Percentiles rank a stretch among this genome's conserved stretches.
Conservation (phyloP, 2,113 vertebrate genomes). For the Labeo catla region DNA sequence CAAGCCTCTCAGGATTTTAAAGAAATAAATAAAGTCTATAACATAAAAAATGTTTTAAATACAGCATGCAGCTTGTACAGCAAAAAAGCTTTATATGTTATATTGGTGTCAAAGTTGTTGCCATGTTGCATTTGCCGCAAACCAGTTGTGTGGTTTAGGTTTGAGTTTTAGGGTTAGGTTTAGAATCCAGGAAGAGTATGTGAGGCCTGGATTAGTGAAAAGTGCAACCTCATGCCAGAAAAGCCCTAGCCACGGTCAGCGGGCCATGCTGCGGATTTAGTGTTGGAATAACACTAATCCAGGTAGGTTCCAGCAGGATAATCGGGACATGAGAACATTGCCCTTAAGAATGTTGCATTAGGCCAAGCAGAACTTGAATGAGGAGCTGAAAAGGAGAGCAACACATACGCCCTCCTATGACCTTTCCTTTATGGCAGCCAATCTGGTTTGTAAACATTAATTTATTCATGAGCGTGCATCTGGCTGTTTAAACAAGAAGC, state of each 20-base stretch:
- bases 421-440: slow-evolving; percentile 55
- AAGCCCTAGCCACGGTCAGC: slow-evolving; percentile 21
- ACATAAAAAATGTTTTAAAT: too few relatives aligned
- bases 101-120: not conserved
- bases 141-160: not conserved
- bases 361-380: not conserved
- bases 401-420: slow-evolving; percentile 44
- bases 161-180: not conserved
- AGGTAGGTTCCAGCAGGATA: slow-evolving; percentile 28
- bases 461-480: slow-evolving; percentile 57
- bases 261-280: slow-evolving; percentile 9
- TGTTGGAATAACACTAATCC: slow-evolving; percentile 27
- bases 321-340: slow-evolving; percentile 23
- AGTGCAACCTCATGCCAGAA: slow-evolving; percentile 17
- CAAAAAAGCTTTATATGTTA: not conserved
- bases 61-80: not conserved
- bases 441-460: slow-evolving; percentile 61
- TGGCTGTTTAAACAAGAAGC: slow-evolving; percentile 48
- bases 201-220: slow-evolving; percentile 28
- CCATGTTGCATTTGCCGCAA: not conserved
- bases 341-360: slow-evolving; percentile 21
- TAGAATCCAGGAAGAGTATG: not conserved
- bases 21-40: too few relatives aligned
- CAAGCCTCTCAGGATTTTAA: too few relatives aligned
- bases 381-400: slow-evolving; percentile 16